phyloP scores from a whole-genome alignment of 2,797 vertebrate genomes.

The Rhincodon typus region DNA sequence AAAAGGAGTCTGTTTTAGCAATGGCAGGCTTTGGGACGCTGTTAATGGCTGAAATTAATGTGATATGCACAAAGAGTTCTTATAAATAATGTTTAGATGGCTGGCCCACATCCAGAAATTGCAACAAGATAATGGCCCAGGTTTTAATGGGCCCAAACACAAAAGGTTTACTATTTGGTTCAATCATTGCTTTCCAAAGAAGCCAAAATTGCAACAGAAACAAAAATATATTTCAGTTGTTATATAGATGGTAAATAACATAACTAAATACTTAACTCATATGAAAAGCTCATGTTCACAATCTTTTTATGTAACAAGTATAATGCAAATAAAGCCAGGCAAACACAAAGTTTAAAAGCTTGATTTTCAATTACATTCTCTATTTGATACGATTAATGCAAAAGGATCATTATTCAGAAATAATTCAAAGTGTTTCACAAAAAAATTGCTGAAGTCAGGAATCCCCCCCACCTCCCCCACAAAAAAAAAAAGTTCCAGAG shows the following conservation, averaged over 20 bases:
- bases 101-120: constrained; percentile 3
- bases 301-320: background rate
- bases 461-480: too few relatives aligned
- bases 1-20: background rate
- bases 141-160: background rate
- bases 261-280: background rate
- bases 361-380: background rate
- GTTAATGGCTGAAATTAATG: background rate
- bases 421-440: too few relatives aligned
- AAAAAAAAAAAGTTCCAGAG: background rate
- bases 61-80: background rate
- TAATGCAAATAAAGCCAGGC: background rate
- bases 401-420: too few relatives aligned
- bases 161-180: background rate
- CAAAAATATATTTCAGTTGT: background rate
- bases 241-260: background rate
- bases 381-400: background rate
- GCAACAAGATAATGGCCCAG: background rate
- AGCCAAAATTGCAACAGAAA: background rate
- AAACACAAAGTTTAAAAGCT: background rate
- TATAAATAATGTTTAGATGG: background rate
- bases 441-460: background rate
- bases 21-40: background rate
- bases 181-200: background rate
- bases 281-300: background rate